Percentiles rank a stretch among this genome's conserved stretches.
Evolutionary conservation across 2,113 vertebrate species (phyloP).

Genomic region (Montifringilla adamsi): DNA sequence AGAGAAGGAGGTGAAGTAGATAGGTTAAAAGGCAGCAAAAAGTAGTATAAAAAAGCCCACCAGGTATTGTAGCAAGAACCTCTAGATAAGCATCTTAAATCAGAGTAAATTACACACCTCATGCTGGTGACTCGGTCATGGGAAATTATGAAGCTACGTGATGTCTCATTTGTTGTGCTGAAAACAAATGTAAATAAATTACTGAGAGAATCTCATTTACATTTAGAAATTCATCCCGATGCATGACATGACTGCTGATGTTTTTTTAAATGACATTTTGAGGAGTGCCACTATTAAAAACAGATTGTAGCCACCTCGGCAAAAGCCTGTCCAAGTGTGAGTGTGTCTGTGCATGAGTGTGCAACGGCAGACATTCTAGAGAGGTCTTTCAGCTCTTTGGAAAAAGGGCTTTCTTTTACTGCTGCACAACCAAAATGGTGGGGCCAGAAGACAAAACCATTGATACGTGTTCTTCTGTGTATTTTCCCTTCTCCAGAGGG

Average conservation of each 20-base stretch:
- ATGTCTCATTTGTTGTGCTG: conserved; percentile 85
- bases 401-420: neutral
- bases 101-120: conserved; percentile 78
- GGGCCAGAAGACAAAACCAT: neutral
- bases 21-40: conserved; percentile 9
- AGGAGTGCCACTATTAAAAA: conserved; percentile 70
- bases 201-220: conserved; percentile 81
- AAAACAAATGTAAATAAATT: conserved; percentile 88
- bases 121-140: conserved; percentile 82
- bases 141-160: conserved; percentile 83
- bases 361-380: neutral
- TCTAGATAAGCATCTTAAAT: conserved; percentile 81
- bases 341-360: rapidly evolving
- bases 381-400: neutral
- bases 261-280: conserved; percentile 68
- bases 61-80: conserved; percentile 71
- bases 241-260: conserved; percentile 78
- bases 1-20: neutral
- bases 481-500: neutral
- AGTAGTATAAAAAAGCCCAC: conserved; percentile 38
- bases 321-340: neutral
- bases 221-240: conserved; percentile 78
- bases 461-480: neutral
- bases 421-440: conserved; percentile 2
- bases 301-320: conserved; percentile 29